phyloP scores from a whole-genome alignment of 2,888 invertebrate species.

The Heliconius erato region DNA sequence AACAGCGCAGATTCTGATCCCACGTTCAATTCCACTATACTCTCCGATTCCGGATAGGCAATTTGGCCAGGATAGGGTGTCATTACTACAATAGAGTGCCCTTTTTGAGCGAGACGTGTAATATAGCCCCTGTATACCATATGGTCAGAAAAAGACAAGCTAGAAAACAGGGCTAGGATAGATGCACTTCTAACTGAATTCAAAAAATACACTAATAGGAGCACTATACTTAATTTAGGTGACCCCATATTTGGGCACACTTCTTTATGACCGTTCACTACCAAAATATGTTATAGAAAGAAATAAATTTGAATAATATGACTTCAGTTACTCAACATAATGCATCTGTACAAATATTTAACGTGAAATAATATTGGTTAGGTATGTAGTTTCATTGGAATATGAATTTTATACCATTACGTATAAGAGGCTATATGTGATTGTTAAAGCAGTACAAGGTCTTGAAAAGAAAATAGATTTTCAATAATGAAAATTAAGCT shows the following conservation, averaged over 20 bases:
- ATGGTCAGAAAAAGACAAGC: slow-evolving; percentile 77
- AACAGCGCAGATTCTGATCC: slow-evolving; percentile 69
- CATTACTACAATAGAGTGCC: slow-evolving; percentile 76
- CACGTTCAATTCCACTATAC: slow-evolving; percentile 75
- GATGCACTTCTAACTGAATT: slow-evolving; percentile 47
- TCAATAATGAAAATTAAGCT: slow-evolving; percentile 27
- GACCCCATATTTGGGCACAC: slow-evolving; percentile 49
- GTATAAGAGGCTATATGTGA: neutral
- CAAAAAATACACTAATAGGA: slow-evolving; percentile 42
- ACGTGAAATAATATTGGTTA: slow-evolving; percentile 32
- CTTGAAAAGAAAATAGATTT: slow-evolving; percentile 25
- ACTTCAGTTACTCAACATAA: slow-evolving; percentile 15
- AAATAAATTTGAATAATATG: slow-evolving; percentile 41
- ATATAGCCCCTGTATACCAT: slow-evolving; percentile 75
- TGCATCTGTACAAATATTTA: slow-evolving; percentile 65
- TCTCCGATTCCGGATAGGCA: slow-evolving; percentile 68
- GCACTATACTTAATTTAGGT: slow-evolving; percentile 40
- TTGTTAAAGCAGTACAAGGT: slow-evolving; percentile 30
- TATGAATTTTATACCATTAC: slow-evolving; percentile 16
- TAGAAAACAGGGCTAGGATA: slow-evolving; percentile 66
- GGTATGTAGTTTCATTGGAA: neutral
- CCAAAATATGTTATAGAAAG: slow-evolving; percentile 55
- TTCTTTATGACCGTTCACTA: slow-evolving; percentile 53
- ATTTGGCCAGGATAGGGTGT: slow-evolving; percentile 79
- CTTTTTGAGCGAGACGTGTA: slow-evolving; percentile 68